Base-by-base conservation (phyloP, 2,113 vertebrate genomes). In the Mustelus asterias region DNA sequence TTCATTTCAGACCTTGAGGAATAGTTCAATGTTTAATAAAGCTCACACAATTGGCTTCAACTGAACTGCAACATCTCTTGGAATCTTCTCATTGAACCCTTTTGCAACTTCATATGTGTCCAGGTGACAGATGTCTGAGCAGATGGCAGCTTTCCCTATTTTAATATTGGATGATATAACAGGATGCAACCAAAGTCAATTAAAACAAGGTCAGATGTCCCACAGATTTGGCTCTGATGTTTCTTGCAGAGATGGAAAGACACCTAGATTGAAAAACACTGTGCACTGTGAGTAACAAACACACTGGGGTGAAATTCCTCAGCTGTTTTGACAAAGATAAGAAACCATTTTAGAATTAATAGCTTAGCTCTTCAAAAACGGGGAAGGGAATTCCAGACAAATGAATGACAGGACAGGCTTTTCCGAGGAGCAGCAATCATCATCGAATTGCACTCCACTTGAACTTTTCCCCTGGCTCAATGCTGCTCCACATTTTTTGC, bases 91-190 rank as follows among this genome's bases (percentile, higher is more conserved):
- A 20, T 41, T 44, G 78, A 83, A 83, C n/a, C 78, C 76, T 83
- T 72, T 83, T 83, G n/a, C 80, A 83, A 93, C 89, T 93, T 65
- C 89, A 93, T 93, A 37, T 37, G 89, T 18, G 33, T 41, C 89
- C 89, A 93, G 89, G 60, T 93, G 89, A 93, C 89, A 93, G 89
- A 93, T 93, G 89, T 93, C 60, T 65, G 89, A 93, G 89, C 89
- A 93, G 89, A 93, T 93, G 89, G 89, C 89, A 93, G n/a, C 60
- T 41, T 93, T 93, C 89, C 33, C 63, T 93, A 1, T 93, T 65
- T 93, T 93, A 93, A 93, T 93, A 93, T 93, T 67, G 67, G 89
- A 93, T 93, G 89, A 93, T 65, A 93, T 37, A 93, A 93, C 89
- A 93, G 89, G 60, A 93, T 65, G 89, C 89, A 93, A 83, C 80